phyloP scores from a whole-genome alignment of 2,888 invertebrate genomes.

The Yponomeuta plumbellus region DNA sequence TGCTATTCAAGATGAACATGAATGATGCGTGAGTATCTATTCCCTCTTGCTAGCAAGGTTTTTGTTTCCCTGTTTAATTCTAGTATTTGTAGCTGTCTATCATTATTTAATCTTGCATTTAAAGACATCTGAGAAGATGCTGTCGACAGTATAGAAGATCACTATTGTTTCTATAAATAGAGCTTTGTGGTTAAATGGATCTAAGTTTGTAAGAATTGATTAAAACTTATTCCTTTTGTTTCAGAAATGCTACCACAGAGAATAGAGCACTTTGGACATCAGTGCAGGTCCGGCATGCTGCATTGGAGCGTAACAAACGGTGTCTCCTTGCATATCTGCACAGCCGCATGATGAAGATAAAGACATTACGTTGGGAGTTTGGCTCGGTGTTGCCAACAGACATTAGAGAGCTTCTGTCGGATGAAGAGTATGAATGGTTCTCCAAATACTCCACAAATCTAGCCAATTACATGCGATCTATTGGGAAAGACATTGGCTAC shows the following conservation, averaged over 20 bases:
- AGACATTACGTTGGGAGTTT: constrained; percentile 96
- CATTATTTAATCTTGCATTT: too few relatives aligned
- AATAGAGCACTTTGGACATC: constrained; percentile 82
- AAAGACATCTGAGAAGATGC: too few relatives aligned
- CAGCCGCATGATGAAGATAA: constrained; percentile 86
- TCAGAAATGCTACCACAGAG: constrained; percentile 72
- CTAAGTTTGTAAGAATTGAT: not conserved
- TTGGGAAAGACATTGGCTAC: constrained; percentile 83
- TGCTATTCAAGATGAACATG: constrained; percentile 88
- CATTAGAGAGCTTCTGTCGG: constrained; percentile 85
- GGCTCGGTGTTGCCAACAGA: constrained; percentile 93
- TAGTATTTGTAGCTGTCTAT: too few relatives aligned
- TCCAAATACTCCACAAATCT: constrained; percentile 90
- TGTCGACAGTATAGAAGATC: too few relatives aligned
- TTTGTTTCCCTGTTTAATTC: constrained; percentile 16
- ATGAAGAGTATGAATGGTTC: constrained; percentile 92
- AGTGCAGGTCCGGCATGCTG: constrained; percentile 89
- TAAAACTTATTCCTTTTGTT: constrained; percentile 24
- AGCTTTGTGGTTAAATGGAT: too few relatives aligned
- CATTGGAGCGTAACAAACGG: constrained; percentile 91
- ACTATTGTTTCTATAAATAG: too few relatives aligned
- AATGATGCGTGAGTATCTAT: constrained; percentile 85
- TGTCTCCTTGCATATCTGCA: constrained; percentile 91
- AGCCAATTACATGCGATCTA: constrained; percentile 91
- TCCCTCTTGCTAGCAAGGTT: not conserved